Evolutionary conservation across 2,797 vertebrate species (phyloP), one percentile per base, ranked within the genome.

Genomic region (Mus minutoides): DNA sequence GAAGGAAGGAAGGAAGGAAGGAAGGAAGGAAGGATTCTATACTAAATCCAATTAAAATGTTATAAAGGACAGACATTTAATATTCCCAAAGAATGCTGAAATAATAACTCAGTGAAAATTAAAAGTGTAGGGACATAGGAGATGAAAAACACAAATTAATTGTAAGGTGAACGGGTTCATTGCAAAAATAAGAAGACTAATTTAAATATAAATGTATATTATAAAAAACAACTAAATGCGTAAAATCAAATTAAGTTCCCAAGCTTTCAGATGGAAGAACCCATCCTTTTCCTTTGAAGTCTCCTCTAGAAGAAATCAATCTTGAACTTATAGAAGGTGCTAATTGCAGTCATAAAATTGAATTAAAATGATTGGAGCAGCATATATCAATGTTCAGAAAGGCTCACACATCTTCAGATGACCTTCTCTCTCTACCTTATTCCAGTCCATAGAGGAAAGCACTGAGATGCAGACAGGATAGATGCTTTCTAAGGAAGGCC

Each of bases 341-440:
- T 89, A 54, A 91, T 86, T 71, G 52, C 71, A 85, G 43, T 60
- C 14, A 73, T 69, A 92, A 83, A 91, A 62, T 16, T 88, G 43
- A 77, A 67, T 92, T 83, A 86, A 80, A 73, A 83, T 37, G 56
- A 88, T 34, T 2, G 8, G 37, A 69, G 34, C 2, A 22, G 34
- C 62, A 2, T 52, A 46, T 6, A 29, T 91, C 19, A 11, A 4
- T 14, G 43, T 87, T 58, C 2, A 2, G 69, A 88, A 87, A 76
- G 49, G 6, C 29, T 49, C 40, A 62, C 60, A 86, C 24, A 83
- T 91, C 54, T n/a, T 5, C 80, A 40, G 2, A 34, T 24, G 43
- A 87, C n/a, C 80, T 67, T 77, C 58, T 88, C 21, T n/a, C 26
- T 11, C 17, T 13, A 34, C 31, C 26, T 87, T 29, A 31, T 40